Evolutionary conservation across 2,113 vertebrate genomes (phyloP).

Genomic region (Meriones unguiculatus): DNA sequence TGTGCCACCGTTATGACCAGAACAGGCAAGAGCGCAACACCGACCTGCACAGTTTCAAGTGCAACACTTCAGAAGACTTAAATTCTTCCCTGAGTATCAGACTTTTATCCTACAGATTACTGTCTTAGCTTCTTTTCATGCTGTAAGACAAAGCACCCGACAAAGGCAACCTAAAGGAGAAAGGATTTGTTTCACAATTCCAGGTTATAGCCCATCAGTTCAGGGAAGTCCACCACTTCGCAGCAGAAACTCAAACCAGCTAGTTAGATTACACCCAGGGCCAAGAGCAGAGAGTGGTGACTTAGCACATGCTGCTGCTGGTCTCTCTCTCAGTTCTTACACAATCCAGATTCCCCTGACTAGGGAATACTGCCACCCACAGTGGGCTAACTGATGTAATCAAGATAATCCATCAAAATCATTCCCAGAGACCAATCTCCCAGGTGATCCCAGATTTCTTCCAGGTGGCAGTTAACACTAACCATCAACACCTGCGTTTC

Average conservation of each 20-base stretch:
- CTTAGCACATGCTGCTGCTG: background rate
- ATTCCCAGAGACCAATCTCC: background rate
- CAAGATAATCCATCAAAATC: background rate
- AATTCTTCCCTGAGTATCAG: constrained; percentile 11
- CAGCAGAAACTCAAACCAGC: background rate
- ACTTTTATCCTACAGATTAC: background rate
- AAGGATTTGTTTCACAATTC: background rate
- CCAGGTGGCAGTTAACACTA: background rate
- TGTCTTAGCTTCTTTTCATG: background rate
- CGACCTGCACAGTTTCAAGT: constrained; percentile 21
- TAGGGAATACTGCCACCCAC: background rate
- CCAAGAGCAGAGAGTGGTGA: background rate
- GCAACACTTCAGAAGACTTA: constrained; percentile 35
- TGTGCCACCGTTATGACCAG: constrained; percentile 21
- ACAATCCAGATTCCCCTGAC: background rate
- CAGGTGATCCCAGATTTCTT: background rate
- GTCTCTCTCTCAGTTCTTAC: background rate
- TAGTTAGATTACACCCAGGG: background rate
- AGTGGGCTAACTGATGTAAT: background rate
- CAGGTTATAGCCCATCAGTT: background rate
- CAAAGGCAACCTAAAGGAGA: background rate
- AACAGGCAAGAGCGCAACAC: constrained; percentile 41
- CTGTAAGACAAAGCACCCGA: background rate
- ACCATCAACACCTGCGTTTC: background rate
- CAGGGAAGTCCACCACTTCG: no score